Base-by-base conservation (phyloP, 1,140 invertebrate species). In the Lepidurus arcticus region DNA sequence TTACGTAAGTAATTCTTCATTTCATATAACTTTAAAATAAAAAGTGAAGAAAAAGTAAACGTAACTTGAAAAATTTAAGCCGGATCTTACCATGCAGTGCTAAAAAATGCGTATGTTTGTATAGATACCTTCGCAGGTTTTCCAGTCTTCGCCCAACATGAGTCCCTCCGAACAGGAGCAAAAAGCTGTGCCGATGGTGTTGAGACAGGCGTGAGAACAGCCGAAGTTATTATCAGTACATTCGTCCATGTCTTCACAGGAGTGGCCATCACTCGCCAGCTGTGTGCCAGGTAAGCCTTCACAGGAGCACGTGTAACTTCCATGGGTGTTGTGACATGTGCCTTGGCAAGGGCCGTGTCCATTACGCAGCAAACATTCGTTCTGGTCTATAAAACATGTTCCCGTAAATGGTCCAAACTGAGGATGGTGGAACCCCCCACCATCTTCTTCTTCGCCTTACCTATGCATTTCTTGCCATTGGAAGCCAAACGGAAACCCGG, bases 261-360 rank as follows among this genome's bases (percentile, higher is more conserved):
- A 84, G 44, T 83, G 84, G 26, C 88, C 87, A 83, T 91, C 89
- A 16, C 83, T 75, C 16, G 87, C 85, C 78, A 91, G 86, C 82
- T 87, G 84, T 81, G 90, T 90, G 76, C 90, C 89, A 1, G 85
- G 83, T 34, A 89, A 86, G 77, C 85, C 83, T 43, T 85, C 83
- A 83, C 90, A 92, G 75, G 85, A 86, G 82, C 91, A 93, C 77
- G 84, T 82, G 80, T 91, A 91, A 65, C 88, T 87, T 24, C 89
- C 88, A 42, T 82, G 84, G 43, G 87, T 87, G 84, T 93, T 92
- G 75, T 84, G 83, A 83, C 92, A 93, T 42, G 83, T 84, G 76
- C 88, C 89, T 82, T 91, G 88, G 82, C 90, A 92, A 24, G 90
- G 90, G 1, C 90, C 90, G 80, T 90, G 90, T 6, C 90, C 89